Evolutionary conservation across 2,797 vertebrate genomes (phyloP).

Genomic region (Halcyon smyrnensis): DNA sequence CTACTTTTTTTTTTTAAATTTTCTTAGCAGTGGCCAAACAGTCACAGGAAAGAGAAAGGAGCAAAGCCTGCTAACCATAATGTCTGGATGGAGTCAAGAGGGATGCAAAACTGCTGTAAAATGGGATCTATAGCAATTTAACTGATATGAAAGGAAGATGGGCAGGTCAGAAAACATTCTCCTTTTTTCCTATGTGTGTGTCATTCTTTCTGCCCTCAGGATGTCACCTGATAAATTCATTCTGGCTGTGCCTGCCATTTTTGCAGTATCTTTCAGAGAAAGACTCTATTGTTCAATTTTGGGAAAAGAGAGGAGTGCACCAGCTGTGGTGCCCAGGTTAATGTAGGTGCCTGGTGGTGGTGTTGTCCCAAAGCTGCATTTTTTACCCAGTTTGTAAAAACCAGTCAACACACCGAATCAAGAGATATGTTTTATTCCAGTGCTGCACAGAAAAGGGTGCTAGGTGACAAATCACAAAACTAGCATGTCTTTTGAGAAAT

Average conservation of each 20-base stretch:
- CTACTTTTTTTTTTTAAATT: background rate
- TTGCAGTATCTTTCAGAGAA: background rate
- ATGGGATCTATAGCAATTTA: background rate
- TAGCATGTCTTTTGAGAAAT: background rate
- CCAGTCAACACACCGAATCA: background rate
- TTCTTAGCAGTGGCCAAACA: background rate
- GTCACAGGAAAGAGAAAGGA: background rate
- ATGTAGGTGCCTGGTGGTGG: background rate
- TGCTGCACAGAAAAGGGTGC: background rate
- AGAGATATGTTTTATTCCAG: background rate
- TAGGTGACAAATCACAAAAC: background rate
- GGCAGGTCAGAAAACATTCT: background rate
- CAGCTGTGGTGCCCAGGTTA: background rate
- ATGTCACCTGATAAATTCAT: background rate
- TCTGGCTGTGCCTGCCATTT: background rate
- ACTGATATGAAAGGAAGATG: background rate
- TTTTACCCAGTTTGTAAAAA: background rate
- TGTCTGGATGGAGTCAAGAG: background rate
- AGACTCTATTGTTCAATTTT: background rate
- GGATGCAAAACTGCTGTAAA: background rate
- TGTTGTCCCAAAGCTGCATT: background rate
- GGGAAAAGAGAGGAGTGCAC: background rate
- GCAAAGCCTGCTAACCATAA: background rate
- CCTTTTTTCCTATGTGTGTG: background rate
- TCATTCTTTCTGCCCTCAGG: background rate